Base-by-base conservation (phyloP, 2,797 vertebrate genomes). In the Alauda arvensis region DNA sequence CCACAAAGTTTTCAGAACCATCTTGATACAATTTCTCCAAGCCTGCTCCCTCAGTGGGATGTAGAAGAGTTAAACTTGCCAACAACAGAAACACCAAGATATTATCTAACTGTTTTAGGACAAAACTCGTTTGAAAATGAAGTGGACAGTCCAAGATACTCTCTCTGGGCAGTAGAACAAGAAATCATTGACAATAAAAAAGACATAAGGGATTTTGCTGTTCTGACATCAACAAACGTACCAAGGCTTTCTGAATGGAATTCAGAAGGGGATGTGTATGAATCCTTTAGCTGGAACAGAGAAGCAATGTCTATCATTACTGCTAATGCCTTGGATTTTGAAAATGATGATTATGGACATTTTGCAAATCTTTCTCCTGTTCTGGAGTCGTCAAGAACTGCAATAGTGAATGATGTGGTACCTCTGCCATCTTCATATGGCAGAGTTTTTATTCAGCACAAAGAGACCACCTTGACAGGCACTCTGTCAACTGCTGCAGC, bases 1-100 rank as follows among this genome's bases (percentile, higher is more conserved):
- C 90, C 83, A 77, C 39, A 74, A 34, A 90, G 28, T 71, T 72
- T 92, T 89, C 84, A 84, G 49, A 88, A 88, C n/a, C 40, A 51
- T 46, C 24, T 90, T 78, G 57, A 77, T 53, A 49, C 17, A 76
- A 33, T 88, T 93, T 88, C 85, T 48, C 61, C 69, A 52, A 85
- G 68, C 84, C 48, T 85, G 3, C 62, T 42, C 25, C 69, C 52
- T 79, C 68, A 19, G 52, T 77, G 53, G 89, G 78, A 83, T 37
- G 43, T 57, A 42, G 25, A 61, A 68, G 75, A 81, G 24, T 66
- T 93, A 74, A 77, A 72, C 31, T 77, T 83, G 46, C 67, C 77
- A 83, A 33, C 37, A 76, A 26, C 13, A 34, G 43, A 46, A 77
- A n/a, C 57, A 84, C 37, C 5, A 1, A 89, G 56, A 93, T 94